Conservation (phyloP, 2,888 invertebrate genomes). For the Cryptocephalus primarius region DNA sequence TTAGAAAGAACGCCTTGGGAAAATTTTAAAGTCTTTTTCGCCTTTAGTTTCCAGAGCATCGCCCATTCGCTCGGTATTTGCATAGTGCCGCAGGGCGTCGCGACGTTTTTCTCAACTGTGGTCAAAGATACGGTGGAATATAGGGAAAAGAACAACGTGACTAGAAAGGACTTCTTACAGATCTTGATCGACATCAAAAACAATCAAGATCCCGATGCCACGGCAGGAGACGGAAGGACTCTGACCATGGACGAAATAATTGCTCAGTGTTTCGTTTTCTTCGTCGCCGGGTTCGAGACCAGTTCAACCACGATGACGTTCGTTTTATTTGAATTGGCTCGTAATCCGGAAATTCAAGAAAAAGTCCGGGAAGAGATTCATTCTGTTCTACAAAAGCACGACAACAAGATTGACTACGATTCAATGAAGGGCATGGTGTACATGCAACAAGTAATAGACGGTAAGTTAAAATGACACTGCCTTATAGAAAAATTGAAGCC, state of each 20-base stretch:
- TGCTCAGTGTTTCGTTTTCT: slow-evolving; percentile 18
- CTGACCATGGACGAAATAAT: slow-evolving; percentile 11
- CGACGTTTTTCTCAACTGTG: slow-evolving; percentile 35
- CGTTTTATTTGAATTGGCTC: slow-evolving; percentile 12
- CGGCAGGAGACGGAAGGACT: slow-evolving; percentile 7
- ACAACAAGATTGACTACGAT: slow-evolving; percentile 16
- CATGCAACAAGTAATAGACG: slow-evolving; percentile 15
- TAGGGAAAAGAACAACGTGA: slow-evolving; percentile 34
- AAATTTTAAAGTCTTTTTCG: slow-evolving; percentile 3
- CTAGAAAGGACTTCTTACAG: slow-evolving; percentile 43
- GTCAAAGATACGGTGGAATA: slow-evolving; percentile 36
- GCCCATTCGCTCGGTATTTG: slow-evolving; percentile 13
- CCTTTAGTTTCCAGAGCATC: slow-evolving; percentile 9
- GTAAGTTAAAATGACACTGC: slow-evolving; percentile 5
- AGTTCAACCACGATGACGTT: slow-evolving; percentile 19
- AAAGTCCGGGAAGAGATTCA: slow-evolving; percentile 14
- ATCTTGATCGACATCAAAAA: slow-evolving; percentile 27
- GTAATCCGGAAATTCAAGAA: slow-evolving; percentile 12
- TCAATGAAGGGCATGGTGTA: slow-evolving; percentile 17
- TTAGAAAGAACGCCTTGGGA: slow-evolving; percentile 2
- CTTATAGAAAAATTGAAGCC: no score
- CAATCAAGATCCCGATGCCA: not conserved
- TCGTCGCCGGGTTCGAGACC: slow-evolving; percentile 18
- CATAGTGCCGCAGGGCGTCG: slow-evolving; percentile 16
- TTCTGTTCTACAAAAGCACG: slow-evolving; percentile 10